These are phyloP conservation scores for Apteryx owenii DNA, from an alignment of 2,113 vertebrate species.

Conservation along the genomic window DNA sequence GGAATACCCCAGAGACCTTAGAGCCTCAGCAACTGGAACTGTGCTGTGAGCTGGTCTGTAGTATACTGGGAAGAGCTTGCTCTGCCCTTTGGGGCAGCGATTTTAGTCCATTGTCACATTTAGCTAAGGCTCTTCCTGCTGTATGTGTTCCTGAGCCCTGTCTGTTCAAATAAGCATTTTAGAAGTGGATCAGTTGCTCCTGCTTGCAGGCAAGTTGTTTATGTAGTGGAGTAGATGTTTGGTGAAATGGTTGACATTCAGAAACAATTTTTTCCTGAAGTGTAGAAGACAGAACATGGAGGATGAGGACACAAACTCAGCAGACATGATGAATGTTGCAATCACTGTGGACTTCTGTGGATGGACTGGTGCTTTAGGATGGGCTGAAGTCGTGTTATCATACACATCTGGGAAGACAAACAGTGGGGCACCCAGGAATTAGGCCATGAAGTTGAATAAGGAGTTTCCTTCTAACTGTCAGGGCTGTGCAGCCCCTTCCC, in stretches of 20 bases:
- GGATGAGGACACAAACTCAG: too few relatives aligned
- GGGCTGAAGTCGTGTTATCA: not conserved
- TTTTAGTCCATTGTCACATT: not conserved
- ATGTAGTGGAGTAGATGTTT: not conserved
- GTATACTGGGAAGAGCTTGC: not conserved
- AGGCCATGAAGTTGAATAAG: not conserved
- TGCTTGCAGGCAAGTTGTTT: not conserved
- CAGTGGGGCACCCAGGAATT: not conserved
- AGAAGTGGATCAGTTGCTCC: not conserved
- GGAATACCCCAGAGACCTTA: not conserved
- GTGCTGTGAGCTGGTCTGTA: not conserved
- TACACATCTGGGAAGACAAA: not conserved
- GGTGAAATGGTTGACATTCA: not conserved
- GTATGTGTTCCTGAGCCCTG: not conserved
- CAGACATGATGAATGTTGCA: not conserved
- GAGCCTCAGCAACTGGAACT: not conserved
- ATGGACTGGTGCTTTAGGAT: not conserved
- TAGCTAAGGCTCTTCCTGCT: not conserved
- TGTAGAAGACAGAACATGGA: not conserved
- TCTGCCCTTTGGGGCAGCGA: not conserved
- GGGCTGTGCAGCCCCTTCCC: not conserved
- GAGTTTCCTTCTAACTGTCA: not conserved
- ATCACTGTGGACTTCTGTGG: not conserved
- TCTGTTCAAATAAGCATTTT: not conserved
- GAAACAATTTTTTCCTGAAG: not conserved